phyloP scores from a whole-genome alignment of 2,113 vertebrate species.

The Myrmecobius fasciatus region DNA sequence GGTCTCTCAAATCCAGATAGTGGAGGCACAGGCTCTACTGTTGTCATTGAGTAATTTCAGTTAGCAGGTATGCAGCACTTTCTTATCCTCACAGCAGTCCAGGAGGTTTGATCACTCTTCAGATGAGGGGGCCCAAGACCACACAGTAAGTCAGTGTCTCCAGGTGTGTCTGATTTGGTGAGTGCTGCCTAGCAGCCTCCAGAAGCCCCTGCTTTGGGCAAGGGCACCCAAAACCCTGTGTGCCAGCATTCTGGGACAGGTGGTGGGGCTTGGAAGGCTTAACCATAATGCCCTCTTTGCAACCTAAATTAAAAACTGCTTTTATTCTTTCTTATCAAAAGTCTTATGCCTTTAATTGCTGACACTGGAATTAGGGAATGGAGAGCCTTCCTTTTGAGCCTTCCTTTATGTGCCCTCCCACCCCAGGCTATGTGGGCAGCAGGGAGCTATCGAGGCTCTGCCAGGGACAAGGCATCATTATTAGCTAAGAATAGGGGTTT shows the following conservation, averaged over 20 bases:
- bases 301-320: not conserved
- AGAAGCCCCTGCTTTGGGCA: not conserved
- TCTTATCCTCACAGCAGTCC: not conserved
- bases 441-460: not conserved
- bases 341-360: conserved; percentile 19
- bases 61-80: not conserved
- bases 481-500: not conserved
- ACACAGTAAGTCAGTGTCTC: not conserved
- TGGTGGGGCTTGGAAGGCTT: not conserved
- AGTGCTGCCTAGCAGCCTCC: too few relatives aligned
- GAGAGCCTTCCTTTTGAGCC: not conserved
- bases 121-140: not conserved
- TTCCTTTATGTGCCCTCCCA: not conserved
- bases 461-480: not conserved
- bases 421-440: not conserved
- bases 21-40: not conserved
- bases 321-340: not conserved
- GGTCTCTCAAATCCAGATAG: not conserved
- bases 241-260: too few relatives aligned
- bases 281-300: not conserved
- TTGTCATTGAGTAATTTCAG: not conserved
- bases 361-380: conserved; percentile 30
- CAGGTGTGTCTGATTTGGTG: too few relatives aligned
- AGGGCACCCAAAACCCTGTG: too few relatives aligned
- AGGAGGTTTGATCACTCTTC: too few relatives aligned